phyloP scores from a whole-genome alignment of 1,140 invertebrate genomes.

The Maconellicoccus hirsutus region DNA sequence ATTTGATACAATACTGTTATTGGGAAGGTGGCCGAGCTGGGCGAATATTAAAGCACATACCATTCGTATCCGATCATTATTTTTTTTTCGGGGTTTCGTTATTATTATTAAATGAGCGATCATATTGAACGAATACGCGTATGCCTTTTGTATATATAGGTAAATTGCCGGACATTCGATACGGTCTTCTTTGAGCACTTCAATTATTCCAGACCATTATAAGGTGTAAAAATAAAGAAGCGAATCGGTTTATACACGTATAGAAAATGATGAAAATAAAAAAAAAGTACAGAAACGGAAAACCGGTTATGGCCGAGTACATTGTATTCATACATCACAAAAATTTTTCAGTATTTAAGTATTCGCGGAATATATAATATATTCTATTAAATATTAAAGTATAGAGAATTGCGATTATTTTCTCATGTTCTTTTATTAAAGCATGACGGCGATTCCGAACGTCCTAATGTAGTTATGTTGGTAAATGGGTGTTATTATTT shows the following conservation, averaged over 20 bases:
- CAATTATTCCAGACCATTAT: conserved; percentile 2
- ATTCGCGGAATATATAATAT: conserved; percentile 14
- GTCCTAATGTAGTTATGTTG: neutral
- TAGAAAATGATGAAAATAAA: neutral
- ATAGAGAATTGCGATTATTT: conserved; percentile 14
- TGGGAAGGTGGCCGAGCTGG: too few species aligned
- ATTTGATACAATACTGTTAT: neutral
- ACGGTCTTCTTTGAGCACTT: conserved; percentile 1
- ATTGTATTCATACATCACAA: conserved; percentile 5
- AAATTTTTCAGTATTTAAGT: conserved; percentile 12
- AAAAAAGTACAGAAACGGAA: neutral
- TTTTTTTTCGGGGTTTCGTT: neutral
- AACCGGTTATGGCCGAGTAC: neutral
- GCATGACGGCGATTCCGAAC: conserved; percentile 13
- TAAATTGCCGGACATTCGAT: conserved; percentile 1
- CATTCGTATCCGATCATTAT: neutral
- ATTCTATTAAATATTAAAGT: conserved; percentile 19
- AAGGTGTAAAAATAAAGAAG: conserved; percentile 4
- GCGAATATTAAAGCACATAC: conserved; percentile 8
- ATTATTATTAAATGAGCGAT: conserved; percentile 2
- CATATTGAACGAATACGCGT: neutral
- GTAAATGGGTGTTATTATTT: conserved; percentile 19
- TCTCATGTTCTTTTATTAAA: conserved; percentile 22
- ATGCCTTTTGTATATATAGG: conserved; percentile 2
- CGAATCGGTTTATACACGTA: neutral